Base-by-base conservation (phyloP, 2,113 vertebrate species). In the Reinhardtius hippoglossoides region DNA sequence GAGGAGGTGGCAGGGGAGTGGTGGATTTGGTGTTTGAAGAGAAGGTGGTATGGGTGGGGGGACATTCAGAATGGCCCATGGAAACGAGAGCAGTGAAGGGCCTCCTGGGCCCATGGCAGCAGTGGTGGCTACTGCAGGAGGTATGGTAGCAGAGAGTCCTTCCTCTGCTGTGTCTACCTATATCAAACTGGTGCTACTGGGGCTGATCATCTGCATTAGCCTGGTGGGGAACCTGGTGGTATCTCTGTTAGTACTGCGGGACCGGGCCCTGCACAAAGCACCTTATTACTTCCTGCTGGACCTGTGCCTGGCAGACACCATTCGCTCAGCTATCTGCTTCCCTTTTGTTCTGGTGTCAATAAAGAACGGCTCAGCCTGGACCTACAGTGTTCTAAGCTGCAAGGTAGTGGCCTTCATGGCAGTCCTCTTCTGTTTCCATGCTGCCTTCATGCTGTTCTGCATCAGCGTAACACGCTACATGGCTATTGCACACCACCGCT, bases 391-490 rank as follows among this genome's bases (percentile, higher is more conserved):
- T 9, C 93, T 97, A 67, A 96, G 96, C 92, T 97, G 96, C 93
- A 97, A 97, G 86, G 95, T 97, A 82, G 95, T 97, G 90, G 96
- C 96, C 87, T 97, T 97, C 90, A 96, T 97, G 95, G 96, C 96
- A 0, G 96, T 97, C 78, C 95, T 97, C 64, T 97, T 96, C 92
- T 96, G 96, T 85, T 97, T 97, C 91, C 96, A 97, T 64, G 95
- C 96, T 21, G 96, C 96, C 87, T 97, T 97, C 91, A 96, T 97
- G 95, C 94, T 97, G 65, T 97, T 97, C 92, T 97, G 96, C 88
- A 96, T 97, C 84, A 96, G 96, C 2, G 95, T 97, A 71, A 97
- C 96, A 4, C 95, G 96, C 79, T 97, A 97, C 84, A 96, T 97
- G 95, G 96, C 96, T 84, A 95, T 97, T n/a, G 96, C 96, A 73